phyloP scores from a whole-genome alignment of 2,113 vertebrate species.

The Spea multiplicata region DNA sequence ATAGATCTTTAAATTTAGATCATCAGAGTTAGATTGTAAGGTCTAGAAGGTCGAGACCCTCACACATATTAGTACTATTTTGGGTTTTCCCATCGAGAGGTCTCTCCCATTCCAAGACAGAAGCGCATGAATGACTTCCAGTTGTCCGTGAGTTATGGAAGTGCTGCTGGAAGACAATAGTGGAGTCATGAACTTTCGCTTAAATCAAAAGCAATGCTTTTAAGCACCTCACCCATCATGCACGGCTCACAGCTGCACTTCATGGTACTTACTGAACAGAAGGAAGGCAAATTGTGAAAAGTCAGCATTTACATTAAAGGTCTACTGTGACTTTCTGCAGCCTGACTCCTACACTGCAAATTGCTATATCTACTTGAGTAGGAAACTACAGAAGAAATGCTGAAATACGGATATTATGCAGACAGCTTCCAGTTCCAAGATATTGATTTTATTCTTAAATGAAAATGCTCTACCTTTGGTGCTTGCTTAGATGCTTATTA shows the following conservation, averaged over 20 bases:
- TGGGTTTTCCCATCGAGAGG: not conserved
- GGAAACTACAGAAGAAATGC: constrained; percentile 29
- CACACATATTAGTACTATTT: not conserved
- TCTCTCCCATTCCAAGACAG: constrained; percentile 12
- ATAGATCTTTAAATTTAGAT: not conserved
- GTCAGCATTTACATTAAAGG: constrained; percentile 40
- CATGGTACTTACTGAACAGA: constrained; percentile 31
- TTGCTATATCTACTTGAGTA: constrained; percentile 18
- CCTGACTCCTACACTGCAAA: constrained; percentile 12
- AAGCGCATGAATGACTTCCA: constrained; percentile 21
- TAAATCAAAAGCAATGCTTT: constrained; percentile 45
- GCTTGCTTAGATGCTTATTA: not conserved
- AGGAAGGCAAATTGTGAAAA: constrained; percentile 17
- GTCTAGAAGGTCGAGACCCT: too few relatives aligned
- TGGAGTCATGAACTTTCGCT: constrained; percentile 32
- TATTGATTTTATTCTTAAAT: not conserved
- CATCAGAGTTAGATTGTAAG: not conserved
- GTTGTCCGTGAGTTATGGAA: constrained; percentile 33
- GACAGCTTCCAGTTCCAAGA: not conserved
- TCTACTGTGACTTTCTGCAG: constrained; percentile 21
- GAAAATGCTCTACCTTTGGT: constrained; percentile 12
- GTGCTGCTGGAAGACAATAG: constrained; percentile 22
- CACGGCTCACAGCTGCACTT: constrained; percentile 19
- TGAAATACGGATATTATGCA: constrained; percentile 14
- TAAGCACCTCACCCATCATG: constrained; percentile 25